Evolutionary conservation across 1,140 invertebrate species (phyloP).

Genomic region (Bombus sylvicola): DNA sequence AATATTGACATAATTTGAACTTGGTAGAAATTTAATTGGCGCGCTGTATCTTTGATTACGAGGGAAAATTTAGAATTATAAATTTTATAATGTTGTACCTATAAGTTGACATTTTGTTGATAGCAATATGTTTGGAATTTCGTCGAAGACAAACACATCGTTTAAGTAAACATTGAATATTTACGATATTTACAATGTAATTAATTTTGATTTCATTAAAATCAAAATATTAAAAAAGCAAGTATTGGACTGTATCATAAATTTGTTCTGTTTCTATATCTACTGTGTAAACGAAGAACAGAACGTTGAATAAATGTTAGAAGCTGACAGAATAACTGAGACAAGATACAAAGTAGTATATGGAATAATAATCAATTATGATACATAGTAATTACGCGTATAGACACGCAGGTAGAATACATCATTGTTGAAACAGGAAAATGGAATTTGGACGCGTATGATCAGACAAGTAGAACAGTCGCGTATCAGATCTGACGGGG

Average conservation of each 20-base stretch:
- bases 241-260: background rate
- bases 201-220: background rate
- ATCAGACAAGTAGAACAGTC: slow-evolving; percentile 6
- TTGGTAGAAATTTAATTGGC: background rate
- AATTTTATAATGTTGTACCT: background rate
- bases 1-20: too few relatives aligned
- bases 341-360: background rate
- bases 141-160: too few relatives aligned
- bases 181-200: background rate
- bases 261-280: background rate
- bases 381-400: background rate
- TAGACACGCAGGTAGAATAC: background rate
- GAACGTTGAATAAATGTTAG: too few relatives aligned
- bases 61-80: background rate
- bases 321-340: background rate
- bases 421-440: background rate
- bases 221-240: background rate
- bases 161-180: too few relatives aligned
- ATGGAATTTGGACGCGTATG: background rate
- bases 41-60: background rate
- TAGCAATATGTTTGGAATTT: too few relatives aligned
- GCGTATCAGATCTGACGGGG: background rate
- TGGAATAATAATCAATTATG: background rate
- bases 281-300: too few relatives aligned
- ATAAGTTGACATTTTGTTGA: too few relatives aligned